Conservation (phyloP, 1,140 invertebrate species). For the Galleria mellonella region DNA sequence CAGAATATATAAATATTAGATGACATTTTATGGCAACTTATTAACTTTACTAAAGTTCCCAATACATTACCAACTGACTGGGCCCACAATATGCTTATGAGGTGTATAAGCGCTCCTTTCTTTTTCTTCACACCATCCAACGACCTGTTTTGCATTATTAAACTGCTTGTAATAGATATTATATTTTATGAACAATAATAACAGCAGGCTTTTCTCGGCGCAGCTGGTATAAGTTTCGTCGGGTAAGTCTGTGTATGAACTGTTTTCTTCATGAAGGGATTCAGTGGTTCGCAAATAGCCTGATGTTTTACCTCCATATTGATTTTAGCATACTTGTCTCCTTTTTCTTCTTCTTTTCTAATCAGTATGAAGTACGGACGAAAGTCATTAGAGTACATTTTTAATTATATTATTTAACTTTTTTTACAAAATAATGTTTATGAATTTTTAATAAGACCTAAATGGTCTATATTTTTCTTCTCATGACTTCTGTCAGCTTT, state of each 20-base stretch:
- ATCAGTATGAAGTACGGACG: constrained; percentile 52
- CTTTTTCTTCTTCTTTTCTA: constrained; percentile 60
- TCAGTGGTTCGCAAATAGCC: constrained; percentile 26
- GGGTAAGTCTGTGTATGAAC: constrained; percentile 58
- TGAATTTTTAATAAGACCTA: too few species aligned
- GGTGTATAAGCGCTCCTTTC: constrained; percentile 27
- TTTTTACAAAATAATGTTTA: constrained; percentile 1
- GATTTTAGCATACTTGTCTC: constrained; percentile 52
- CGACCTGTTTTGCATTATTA: constrained; percentile 26
- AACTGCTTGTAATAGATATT: too few species aligned
- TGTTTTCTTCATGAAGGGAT: constrained; percentile 57
- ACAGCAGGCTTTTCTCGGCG: constrained; percentile 50
- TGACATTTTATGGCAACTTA: constrained; percentile 33
- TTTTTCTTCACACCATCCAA: constrained; percentile 19
- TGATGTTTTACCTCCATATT: constrained; percentile 58
- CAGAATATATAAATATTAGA: constrained; percentile 40
- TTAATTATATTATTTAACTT: constrained; percentile 8
- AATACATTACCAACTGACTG: constrained; percentile 30
- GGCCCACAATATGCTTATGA: constrained; percentile 37
- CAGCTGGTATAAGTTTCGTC: constrained; percentile 46
- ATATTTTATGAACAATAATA: constrained; percentile 38
- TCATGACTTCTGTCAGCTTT: constrained; percentile 9
- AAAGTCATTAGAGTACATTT: constrained; percentile 57
- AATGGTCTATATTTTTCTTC: too few species aligned
- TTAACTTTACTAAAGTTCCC: constrained; percentile 25